Percentiles rank a stretch among this genome's conserved stretches.
Evolutionary conservation across 2,888 invertebrate species (phyloP).

Genomic region (Troides oblongomaculatus): DNA sequence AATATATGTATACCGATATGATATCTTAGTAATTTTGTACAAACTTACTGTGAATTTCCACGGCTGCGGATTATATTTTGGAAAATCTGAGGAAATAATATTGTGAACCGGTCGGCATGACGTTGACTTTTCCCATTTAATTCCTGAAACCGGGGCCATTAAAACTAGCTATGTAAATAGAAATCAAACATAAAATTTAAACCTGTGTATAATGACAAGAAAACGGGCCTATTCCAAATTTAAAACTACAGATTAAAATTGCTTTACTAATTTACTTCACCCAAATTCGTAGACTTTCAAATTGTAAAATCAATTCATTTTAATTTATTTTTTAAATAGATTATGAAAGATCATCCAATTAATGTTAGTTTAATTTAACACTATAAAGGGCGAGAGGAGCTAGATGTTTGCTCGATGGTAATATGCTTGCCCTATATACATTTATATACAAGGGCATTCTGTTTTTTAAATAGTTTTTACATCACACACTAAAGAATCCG

Average conservation of each 20-base stretch:
- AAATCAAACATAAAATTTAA: constrained; percentile 13
- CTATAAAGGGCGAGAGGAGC: too few species aligned
- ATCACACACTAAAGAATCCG: too few species aligned
- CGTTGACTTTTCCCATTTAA: constrained; percentile 75
- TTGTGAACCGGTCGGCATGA: constrained; percentile 72
- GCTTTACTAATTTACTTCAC: neutral
- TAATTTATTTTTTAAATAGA: too few species aligned
- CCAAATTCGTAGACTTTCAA: neutral
- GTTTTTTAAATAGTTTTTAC: too few species aligned
- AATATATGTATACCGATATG: too few species aligned
- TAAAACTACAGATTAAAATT: neutral
- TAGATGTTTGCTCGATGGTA: too few species aligned
- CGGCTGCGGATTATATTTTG: constrained; percentile 72
- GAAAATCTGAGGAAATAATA: constrained; percentile 78
- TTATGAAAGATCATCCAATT: too few species aligned
- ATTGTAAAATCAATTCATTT: too few species aligned
- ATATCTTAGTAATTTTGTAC: too few species aligned
- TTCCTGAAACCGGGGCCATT: constrained; percentile 60
- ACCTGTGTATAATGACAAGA: neutral
- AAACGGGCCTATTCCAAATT: neutral
- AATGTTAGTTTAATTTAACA: too few species aligned
- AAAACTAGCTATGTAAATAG: constrained; percentile 2
- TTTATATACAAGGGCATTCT: too few species aligned
- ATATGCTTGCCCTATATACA: too few species aligned
- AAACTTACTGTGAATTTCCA: constrained; percentile 76